These are phyloP conservation scores for Arvicanthis niloticus DNA, from an alignment of 2,113 vertebrate species.

Conservation along the genomic window DNA sequence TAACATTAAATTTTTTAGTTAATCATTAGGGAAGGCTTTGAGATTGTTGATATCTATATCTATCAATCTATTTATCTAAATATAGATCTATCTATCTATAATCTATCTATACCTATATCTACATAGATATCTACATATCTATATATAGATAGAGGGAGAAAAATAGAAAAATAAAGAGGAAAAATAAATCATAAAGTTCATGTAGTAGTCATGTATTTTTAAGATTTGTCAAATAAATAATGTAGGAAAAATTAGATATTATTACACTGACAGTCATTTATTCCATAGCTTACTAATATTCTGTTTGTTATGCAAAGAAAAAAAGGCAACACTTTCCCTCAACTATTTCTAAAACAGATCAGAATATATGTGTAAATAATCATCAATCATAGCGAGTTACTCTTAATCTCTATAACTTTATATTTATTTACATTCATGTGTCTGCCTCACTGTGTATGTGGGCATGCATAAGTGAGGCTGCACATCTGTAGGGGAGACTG, in stretches of 20 bases:
- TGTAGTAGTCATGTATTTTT: neutral
- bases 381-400: neutral
- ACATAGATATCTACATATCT: neutral
- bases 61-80: too few species aligned
- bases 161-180: neutral
- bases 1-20: neutral
- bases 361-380: neutral
- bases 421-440: neutral
- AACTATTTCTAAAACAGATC: neutral
- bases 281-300: neutral
- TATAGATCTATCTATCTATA: too few species aligned
- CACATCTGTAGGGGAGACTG: too few species aligned
- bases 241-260: neutral
- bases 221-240: neutral
- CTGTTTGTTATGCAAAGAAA: neutral
- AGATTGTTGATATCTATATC: neutral
- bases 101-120: too few species aligned
- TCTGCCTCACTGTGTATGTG: too few species aligned
- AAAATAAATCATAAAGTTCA: neutral
- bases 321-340: neutral
- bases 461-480: too few species aligned
- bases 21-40: neutral
- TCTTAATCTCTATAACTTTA: neutral
- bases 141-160: neutral
- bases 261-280: neutral